These are phyloP conservation scores for Dermolepida albohirtum DNA, from an alignment of 2,888 invertebrate species.

Conservation along the genomic window DNA sequence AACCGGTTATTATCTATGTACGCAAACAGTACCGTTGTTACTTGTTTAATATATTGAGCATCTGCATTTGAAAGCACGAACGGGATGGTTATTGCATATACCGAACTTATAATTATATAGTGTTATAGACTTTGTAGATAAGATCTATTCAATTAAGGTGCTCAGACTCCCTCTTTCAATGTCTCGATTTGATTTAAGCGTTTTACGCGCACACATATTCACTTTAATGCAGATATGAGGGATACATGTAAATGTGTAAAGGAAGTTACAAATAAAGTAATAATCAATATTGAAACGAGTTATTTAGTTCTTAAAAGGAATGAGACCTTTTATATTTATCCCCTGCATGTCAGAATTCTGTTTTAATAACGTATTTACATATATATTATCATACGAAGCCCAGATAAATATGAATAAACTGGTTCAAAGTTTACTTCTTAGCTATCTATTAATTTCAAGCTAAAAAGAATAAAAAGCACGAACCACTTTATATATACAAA, in stretches of 20 bases:
- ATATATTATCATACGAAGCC: no score
- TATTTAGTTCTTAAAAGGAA: background rate
- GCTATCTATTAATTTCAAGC: no score
- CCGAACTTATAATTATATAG: constrained; percentile 28
- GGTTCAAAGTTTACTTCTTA: no score
- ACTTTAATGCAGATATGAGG: constrained; percentile 15
- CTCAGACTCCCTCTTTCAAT: constrained; percentile 2
- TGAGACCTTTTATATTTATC: no score
- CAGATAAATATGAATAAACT: no score
- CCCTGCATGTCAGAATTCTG: no score
- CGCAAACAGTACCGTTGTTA: constrained; percentile 11
- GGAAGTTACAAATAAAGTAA: constrained; percentile 3
- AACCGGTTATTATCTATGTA: constrained; percentile 19
- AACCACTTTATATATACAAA: no score
- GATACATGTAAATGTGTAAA: constrained; percentile 9
- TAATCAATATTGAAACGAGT: constrained; percentile 5
- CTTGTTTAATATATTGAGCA: constrained; percentile 21
- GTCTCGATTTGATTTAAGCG: constrained; percentile 11
- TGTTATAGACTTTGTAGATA: constrained; percentile 27
- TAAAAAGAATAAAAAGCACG: no score
- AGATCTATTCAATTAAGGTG: constrained; percentile 31
- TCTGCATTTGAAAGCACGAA: constrained; percentile 17
- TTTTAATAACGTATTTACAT: no score
- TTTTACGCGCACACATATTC: background rate
- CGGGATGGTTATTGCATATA: constrained; percentile 20